Evolutionary conservation across 1,140 invertebrate species (phyloP).

Genomic region (Trichonephila inaurata): DNA sequence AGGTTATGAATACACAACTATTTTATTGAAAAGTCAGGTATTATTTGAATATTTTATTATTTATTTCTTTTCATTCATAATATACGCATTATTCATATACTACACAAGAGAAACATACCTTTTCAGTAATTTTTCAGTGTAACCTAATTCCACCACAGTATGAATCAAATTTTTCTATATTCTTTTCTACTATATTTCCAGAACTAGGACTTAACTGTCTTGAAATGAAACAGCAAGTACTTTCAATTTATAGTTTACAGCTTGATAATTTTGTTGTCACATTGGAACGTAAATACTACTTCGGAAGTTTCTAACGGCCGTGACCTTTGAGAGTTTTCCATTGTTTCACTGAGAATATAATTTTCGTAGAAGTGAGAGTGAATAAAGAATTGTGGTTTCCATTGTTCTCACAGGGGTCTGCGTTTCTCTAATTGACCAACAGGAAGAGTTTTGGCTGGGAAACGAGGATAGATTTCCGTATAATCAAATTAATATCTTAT

Average conservation of each 20-base stretch:
- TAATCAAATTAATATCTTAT: neutral
- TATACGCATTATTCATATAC: neutral
- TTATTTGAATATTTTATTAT: too few species aligned
- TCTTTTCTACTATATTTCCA: slow-evolving; percentile 24
- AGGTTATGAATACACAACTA: too few species aligned
- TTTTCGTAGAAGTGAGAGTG: slow-evolving; percentile 74
- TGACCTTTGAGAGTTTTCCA: slow-evolving; percentile 67
- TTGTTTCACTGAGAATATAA: slow-evolving; percentile 61
- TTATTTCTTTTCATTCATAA: neutral
- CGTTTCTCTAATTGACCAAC: slow-evolving; percentile 41
- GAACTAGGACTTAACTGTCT: slow-evolving; percentile 24
- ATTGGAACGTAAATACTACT: slow-evolving; percentile 50
- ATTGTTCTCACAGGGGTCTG: slow-evolving; percentile 59
- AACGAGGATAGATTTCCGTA: neutral
- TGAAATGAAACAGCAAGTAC: slow-evolving; percentile 52
- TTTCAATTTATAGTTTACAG: slow-evolving; percentile 60
- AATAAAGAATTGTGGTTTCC: slow-evolving; percentile 45
- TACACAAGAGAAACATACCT: neutral
- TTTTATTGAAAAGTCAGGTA: too few species aligned
- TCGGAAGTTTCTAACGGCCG: slow-evolving; percentile 55
- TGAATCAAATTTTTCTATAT: slow-evolving; percentile 20
- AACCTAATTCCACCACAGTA: slow-evolving; percentile 25
- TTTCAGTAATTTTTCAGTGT: neutral
- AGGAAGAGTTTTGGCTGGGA: neutral
- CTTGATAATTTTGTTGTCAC: slow-evolving; percentile 71